These are phyloP conservation scores for Dolichopus griseipennis DNA, from an alignment of 2,888 invertebrate species.

Conservation along the genomic window DNA sequence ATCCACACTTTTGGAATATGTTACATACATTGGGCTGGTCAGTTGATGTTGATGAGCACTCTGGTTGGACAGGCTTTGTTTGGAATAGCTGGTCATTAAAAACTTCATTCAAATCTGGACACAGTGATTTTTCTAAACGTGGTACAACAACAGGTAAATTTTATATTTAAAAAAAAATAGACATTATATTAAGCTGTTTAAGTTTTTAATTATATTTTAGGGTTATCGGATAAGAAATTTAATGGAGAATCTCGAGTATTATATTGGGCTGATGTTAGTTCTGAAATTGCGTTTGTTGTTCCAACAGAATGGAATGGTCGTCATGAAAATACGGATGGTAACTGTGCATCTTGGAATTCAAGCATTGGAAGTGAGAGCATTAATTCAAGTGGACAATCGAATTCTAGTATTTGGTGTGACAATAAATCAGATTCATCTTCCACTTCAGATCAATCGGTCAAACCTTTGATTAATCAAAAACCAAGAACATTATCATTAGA, in stretches of 20 bases:
- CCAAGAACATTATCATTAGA: slow-evolving; percentile 62
- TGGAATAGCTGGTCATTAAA: slow-evolving; percentile 72
- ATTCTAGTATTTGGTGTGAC: slow-evolving; percentile 31
- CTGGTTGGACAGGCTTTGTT: slow-evolving; percentile 90
- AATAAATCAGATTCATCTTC: slow-evolving; percentile 22
- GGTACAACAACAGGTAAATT: slow-evolving; percentile 36
- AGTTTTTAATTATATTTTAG: not conserved
- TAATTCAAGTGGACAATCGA: slow-evolving; percentile 26
- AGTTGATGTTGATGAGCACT: slow-evolving; percentile 74
- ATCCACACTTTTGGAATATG: slow-evolving; percentile 52
- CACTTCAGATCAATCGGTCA: slow-evolving; percentile 21
- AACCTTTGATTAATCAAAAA: slow-evolving; percentile 46
- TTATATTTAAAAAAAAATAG: slow-evolving; percentile 32
- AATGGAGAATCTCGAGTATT: slow-evolving; percentile 78
- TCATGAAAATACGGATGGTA: slow-evolving; percentile 45
- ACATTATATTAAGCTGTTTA: too few relatives aligned
- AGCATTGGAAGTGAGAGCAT: slow-evolving; percentile 24
- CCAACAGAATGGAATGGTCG: slow-evolving; percentile 55
- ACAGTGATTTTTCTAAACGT: slow-evolving; percentile 14
- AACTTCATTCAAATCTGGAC: slow-evolving; percentile 24
- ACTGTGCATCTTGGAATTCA: slow-evolving; percentile 39
- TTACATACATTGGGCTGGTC: slow-evolving; percentile 76
- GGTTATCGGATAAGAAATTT: slow-evolving; percentile 54
- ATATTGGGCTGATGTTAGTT: slow-evolving; percentile 92
- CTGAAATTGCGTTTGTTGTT: slow-evolving; percentile 92